Base-by-base conservation (phyloP, 2,113 vertebrate genomes). In the Periophthalmus modestus region DNA sequence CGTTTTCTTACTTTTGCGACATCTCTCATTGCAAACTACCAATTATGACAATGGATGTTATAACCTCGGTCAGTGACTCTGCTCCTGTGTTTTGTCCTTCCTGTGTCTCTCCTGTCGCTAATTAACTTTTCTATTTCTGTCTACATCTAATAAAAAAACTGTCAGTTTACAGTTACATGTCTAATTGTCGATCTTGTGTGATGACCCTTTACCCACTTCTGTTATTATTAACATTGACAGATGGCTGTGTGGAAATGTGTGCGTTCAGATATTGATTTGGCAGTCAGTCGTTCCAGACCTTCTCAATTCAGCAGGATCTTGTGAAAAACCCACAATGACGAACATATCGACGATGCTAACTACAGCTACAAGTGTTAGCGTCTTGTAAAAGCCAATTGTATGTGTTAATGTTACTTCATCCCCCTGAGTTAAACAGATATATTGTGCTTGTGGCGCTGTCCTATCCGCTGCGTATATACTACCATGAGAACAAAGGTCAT, bases 121-220 rank as follows among this genome's bases (percentile, higher is more conserved):
- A 80, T 83, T 88, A 73, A 69, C 65, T 15, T 3, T 65, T 12
- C 74, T 16, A 71, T 85, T 87, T 69, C 34, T 10, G 68, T 74
- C 77, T 57, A 70, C 18, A 68, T 77, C 70, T 43, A 72, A 76
- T 43, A 16, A 23, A 73, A 21, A 16, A 3, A 55, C 13, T 61
- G 12, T 50, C 6, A 9, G 62, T 13, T 54, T 54, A 23, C 52
- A 47, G 59, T 48, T 59, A 28, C 57, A 47, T 70, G 67, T 67
- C 69, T 19, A 55, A 66, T 74, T 62, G 50, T 73, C 66, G 39
- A 46, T 34, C 6, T 74, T 65, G 61, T 2, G 24, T 34, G 36
- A 39, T 73, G 3, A 16, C 50, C 15, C 55, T 69, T 73, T 77
- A 86, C 86, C 86, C 72, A 0, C 52, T 65, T 68, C 57, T 68